Conservation (phyloP, 2,888 invertebrate genomes). For the Boloria selene region DNA sequence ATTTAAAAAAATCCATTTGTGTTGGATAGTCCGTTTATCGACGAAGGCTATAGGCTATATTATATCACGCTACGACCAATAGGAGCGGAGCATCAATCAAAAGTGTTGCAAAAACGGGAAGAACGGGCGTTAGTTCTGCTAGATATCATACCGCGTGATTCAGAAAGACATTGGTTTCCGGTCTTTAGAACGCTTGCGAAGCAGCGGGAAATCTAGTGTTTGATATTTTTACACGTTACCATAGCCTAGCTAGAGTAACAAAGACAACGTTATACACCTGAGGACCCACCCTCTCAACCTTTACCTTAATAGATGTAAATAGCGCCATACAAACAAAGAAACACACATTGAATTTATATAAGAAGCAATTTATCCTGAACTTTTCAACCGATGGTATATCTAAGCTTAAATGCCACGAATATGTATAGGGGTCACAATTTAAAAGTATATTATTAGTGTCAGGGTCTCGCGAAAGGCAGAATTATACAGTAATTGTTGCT, state of each 20-base stretch:
- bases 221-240: too few relatives aligned
- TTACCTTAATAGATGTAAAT: neutral
- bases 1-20: too few relatives aligned
- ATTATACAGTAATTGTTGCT: slow-evolving; percentile 23
- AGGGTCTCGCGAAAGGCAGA: slow-evolving; percentile 30
- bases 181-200: too few relatives aligned
- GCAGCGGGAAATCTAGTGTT: too few relatives aligned
- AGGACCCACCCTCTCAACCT: neutral
- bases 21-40: too few relatives aligned
- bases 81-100: too few relatives aligned
- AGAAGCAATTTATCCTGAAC: slow-evolving; percentile 11
- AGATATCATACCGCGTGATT: too few relatives aligned
- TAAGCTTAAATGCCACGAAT: slow-evolving; percentile 10
- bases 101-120: too few relatives aligned
- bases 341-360: slow-evolving; percentile 6
- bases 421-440: slow-evolving; percentile 3
- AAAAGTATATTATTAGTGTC: slow-evolving; percentile 16
- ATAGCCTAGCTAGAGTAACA: neutral
- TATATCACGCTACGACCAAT: too few relatives aligned
- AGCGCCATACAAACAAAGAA: neutral
- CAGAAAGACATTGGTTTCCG: too few relatives aligned
- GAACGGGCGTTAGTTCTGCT: too few relatives aligned
- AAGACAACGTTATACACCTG: neutral
- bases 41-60: too few relatives aligned
- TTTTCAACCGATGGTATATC: slow-evolving; percentile 13